Conservation (phyloP, 2,888 invertebrate genomes). For the Calameuta pallipes region DNA sequence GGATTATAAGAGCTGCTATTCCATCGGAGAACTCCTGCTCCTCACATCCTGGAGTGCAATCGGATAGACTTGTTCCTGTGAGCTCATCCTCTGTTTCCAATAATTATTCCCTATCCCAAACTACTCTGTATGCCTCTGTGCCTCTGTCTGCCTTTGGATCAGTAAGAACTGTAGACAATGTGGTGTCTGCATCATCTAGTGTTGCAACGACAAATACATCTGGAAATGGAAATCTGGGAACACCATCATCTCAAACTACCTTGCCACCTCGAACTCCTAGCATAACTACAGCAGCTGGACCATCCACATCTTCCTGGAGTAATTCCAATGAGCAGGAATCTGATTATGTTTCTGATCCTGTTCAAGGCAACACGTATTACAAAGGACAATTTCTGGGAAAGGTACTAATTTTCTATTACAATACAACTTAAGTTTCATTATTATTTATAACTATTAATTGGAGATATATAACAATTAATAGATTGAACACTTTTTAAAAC, state of each 20-base stretch:
- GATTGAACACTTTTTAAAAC: background rate
- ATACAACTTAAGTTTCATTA: background rate
- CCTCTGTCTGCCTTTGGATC: background rate
- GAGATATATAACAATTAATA: background rate
- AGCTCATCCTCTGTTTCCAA: background rate
- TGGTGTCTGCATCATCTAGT: background rate
- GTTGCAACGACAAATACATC: background rate
- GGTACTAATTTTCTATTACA: constrained; percentile 32
- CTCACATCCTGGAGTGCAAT: constrained; percentile 24
- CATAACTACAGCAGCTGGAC: constrained; percentile 15
- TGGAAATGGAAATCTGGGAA: constrained; percentile 1
- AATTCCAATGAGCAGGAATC: constrained; percentile 46
- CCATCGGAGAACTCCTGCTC: constrained; percentile 31
- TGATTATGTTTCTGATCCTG: constrained; percentile 58
- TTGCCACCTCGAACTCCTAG: background rate
- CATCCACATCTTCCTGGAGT: constrained; percentile 45
- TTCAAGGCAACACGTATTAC: constrained; percentile 57
- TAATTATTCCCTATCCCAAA: background rate
- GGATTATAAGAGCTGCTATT: background rate
- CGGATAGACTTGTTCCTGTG: background rate
- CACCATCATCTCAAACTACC: background rate
- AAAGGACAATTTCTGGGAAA: constrained; percentile 59
- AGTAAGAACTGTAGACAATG: background rate
- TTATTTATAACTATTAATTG: background rate
- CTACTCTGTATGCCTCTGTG: background rate